These are phyloP conservation scores for Campaea margaritaria DNA, from an alignment of 2,888 invertebrate species.

Conservation along the genomic window DNA sequence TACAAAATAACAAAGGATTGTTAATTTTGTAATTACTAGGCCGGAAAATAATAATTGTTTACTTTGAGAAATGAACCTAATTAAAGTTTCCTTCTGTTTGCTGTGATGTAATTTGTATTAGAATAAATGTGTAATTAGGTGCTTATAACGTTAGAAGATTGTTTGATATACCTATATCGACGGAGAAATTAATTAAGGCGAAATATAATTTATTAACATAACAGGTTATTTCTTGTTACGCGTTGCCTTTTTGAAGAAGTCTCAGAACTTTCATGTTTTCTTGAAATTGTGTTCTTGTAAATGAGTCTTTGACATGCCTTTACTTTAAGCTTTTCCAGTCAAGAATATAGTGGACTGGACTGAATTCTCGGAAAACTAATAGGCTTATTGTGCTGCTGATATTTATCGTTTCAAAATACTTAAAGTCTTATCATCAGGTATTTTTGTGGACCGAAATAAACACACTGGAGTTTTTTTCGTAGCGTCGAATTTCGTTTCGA, in stretches of 20 bases:
- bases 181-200: constrained; percentile 18
- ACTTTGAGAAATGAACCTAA: constrained; percentile 35
- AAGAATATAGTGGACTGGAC: too few relatives aligned
- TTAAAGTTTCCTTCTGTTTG: constrained; percentile 33
- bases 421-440: too few relatives aligned
- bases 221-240: not conserved
- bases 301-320: too few relatives aligned
- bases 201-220: constrained; percentile 8
- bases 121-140: constrained; percentile 27
- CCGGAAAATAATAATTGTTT: constrained; percentile 36
- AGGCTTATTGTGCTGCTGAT: too few relatives aligned
- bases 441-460: too few relatives aligned
- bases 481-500: too few relatives aligned
- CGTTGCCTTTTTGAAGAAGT: not conserved
- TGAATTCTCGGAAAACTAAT: too few relatives aligned
- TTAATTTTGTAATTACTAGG: constrained; percentile 38
- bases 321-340: too few relatives aligned
- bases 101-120: constrained; percentile 32
- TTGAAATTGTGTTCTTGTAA: too few relatives aligned
- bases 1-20: constrained; percentile 39
- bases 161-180: constrained; percentile 27
- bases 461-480: too few relatives aligned
- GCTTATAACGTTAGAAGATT: constrained; percentile 27
- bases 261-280: too few relatives aligned
- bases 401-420: too few relatives aligned